These are phyloP conservation scores for Aratinga solstitialis DNA, from an alignment of 2,797 vertebrate genomes.

Conservation along the genomic window DNA sequence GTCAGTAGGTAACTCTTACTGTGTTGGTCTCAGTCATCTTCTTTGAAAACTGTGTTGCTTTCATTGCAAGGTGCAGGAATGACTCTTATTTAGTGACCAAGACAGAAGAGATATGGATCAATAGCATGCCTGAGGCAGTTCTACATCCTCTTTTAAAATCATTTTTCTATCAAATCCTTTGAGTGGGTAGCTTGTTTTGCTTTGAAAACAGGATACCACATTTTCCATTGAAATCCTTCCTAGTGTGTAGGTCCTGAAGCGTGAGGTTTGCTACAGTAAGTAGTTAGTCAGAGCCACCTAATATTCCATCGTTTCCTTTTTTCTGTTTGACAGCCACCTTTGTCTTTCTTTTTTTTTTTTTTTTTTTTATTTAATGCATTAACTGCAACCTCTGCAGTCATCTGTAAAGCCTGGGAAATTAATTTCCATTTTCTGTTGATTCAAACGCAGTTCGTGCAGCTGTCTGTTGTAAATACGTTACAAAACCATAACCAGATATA, in stretches of 20 bases:
- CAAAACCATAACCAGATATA: neutral
- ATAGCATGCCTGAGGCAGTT: neutral
- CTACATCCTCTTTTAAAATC: neutral
- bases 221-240: neutral
- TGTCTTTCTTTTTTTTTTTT: neutral
- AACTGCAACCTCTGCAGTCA: neutral
- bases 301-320: neutral
- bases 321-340: neutral
- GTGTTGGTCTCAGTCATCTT: accelerated
- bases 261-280: neutral
- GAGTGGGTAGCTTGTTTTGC: neutral
- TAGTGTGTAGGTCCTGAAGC: neutral
- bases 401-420: neutral
- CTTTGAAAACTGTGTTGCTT: neutral
- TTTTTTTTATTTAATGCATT: neutral
- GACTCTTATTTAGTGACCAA: neutral
- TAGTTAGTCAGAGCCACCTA: neutral
- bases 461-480: neutral
- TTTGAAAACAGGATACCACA: neutral
- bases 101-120: neutral
- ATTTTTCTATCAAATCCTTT: neutral
- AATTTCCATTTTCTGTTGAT: neutral
- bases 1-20: neutral
- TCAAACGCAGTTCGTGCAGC: neutral
- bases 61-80: neutral